A percentile compares a stretch with the other conserved stretches of the same genome.
Evolutionary conservation across 1,140 invertebrate species (phyloP).

Genomic region (Periplaneta americana): DNA sequence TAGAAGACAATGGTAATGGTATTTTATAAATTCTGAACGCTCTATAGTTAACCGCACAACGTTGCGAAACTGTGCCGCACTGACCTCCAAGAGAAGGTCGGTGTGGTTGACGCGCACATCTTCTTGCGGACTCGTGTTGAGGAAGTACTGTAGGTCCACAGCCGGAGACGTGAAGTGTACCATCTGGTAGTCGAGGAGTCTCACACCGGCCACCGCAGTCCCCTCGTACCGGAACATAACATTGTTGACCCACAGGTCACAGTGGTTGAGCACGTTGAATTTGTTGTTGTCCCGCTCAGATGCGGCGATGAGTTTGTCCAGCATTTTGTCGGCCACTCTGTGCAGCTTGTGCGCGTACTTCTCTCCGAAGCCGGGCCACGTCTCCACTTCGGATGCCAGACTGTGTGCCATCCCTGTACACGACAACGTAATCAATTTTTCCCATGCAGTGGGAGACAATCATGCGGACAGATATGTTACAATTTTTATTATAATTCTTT

Average conservation of each 20-base stretch:
- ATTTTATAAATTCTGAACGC: too few species aligned
- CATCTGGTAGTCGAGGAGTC: constrained; percentile 52
- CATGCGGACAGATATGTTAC: too few species aligned
- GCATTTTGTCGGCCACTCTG: not conserved
- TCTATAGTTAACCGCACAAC: too few species aligned
- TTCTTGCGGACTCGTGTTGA: constrained; percentile 43
- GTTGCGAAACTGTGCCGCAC: too few species aligned
- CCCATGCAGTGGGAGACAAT: too few species aligned
- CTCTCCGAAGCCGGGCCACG: not conserved
- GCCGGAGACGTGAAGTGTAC: constrained; percentile 43
- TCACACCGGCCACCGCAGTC: not conserved
- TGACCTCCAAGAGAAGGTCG: constrained; percentile 35
- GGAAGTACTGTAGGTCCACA: constrained; percentile 50
- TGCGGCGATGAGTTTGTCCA: not conserved
- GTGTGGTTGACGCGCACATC: constrained; percentile 33
- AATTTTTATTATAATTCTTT: too few species aligned
- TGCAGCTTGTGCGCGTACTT: not conserved
- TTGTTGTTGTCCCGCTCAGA: not conserved
- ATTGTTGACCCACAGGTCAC: constrained; percentile 4
- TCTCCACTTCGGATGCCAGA: too few species aligned
- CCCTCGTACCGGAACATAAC: not conserved
- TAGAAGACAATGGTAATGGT: too few species aligned
- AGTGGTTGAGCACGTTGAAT: not conserved
- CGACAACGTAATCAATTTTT: too few species aligned
- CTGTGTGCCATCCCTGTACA: too few species aligned